Conservation (phyloP, 1,140 invertebrate genomes). For the Dolichoris vasculosae region DNA sequence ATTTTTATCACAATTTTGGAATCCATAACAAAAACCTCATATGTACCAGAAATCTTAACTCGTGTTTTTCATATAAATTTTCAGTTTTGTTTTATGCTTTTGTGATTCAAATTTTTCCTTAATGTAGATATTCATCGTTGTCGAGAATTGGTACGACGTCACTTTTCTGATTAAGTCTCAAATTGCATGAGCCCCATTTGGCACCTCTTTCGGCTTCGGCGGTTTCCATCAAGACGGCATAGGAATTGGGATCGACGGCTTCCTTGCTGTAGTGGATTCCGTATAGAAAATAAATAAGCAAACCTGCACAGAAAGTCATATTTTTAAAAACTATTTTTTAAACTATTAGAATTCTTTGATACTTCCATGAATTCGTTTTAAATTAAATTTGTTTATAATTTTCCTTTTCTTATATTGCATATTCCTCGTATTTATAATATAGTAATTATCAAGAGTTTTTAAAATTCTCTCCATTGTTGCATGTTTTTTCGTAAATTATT, state of each 20-base stretch:
- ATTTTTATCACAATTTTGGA: constrained; percentile 31
- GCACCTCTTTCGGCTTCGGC: constrained; percentile 75
- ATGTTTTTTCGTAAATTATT: too few relatives aligned
- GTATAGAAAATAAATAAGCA: constrained; percentile 91
- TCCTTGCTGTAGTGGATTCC: constrained; percentile 92
- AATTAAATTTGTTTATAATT: too few relatives aligned
- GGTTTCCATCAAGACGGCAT: constrained; percentile 80
- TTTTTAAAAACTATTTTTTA: neutral
- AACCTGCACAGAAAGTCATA: constrained; percentile 74
- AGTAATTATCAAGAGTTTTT: too few relatives aligned
- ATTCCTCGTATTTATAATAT: too few relatives aligned
- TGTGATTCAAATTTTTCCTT: neutral
- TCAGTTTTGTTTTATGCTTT: neutral
- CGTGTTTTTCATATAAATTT: neutral
- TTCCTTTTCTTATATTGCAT: too few relatives aligned
- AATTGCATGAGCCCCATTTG: constrained; percentile 51
- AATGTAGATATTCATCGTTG: constrained; percentile 39
- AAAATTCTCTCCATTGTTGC: too few relatives aligned
- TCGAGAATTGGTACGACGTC: constrained; percentile 32
- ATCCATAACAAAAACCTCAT: neutral
- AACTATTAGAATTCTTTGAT: neutral
- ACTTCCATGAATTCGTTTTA: too few relatives aligned
- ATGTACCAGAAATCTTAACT: neutral
- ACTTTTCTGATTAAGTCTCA: constrained; percentile 46
- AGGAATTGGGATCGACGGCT: constrained; percentile 77